Percentiles rank a stretch among this genome's conserved stretches.
Evolutionary conservation across 1,140 invertebrate species (phyloP).

Genomic region (Drosophila quadrilineata): DNA sequence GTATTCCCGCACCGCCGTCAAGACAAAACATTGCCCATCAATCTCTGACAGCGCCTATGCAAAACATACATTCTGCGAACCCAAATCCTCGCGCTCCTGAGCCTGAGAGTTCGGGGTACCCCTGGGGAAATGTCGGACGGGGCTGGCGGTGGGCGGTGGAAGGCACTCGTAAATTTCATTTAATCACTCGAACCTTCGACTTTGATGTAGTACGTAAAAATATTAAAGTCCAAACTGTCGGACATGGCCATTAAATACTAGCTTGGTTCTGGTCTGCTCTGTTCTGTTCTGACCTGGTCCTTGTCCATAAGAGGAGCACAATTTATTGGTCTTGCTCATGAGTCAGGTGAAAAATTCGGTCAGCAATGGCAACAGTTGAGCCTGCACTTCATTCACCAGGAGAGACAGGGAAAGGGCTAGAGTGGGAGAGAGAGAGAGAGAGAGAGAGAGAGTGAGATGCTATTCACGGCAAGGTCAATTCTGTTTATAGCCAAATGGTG

Average conservation of each 20-base stretch:
- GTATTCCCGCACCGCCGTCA: conserved; percentile 20
- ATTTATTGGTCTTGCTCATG: conserved; percentile 53
- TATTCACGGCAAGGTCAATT: conserved; percentile 9
- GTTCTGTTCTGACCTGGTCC: conserved; percentile 23
- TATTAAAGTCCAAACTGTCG: conserved; percentile 55
- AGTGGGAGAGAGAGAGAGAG: background rate
- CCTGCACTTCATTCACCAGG: background rate
- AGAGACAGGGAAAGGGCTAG: too few species aligned
- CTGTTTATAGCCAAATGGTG: background rate
- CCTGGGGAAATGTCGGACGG: background rate
- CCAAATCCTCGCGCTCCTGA: too few species aligned
- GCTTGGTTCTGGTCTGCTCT: too few species aligned
- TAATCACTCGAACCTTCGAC: conserved; percentile 65
- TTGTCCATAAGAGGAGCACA: conserved; percentile 17
- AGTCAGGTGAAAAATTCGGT: conserved; percentile 50
- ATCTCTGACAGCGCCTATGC: conserved; percentile 70
- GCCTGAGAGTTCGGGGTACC: background rate
- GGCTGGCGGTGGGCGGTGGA: background rate
- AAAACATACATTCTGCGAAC: conserved; percentile 36
- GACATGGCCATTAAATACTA: conserved; percentile 64
- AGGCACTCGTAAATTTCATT: conserved; percentile 71
- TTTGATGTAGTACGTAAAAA: conserved; percentile 65
- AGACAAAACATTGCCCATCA: conserved; percentile 66
- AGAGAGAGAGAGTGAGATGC: background rate
- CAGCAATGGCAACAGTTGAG: conserved; percentile 25